Conservation (phyloP, 2,888 invertebrate genomes). For the Lutraria lutraria region DNA sequence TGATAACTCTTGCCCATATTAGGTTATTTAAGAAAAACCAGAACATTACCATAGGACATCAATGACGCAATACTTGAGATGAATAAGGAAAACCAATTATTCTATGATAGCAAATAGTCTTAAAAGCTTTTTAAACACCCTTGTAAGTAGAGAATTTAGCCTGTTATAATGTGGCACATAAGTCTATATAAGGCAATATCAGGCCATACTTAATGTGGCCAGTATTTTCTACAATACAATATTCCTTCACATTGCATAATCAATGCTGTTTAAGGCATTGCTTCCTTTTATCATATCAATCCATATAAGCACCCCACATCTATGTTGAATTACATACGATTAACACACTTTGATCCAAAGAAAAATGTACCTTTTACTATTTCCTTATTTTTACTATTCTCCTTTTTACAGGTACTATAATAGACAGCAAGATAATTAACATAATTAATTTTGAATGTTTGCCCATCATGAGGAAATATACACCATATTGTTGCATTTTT, state of each 20-base stretch:
- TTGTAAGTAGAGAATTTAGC: not conserved
- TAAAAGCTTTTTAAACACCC: not conserved
- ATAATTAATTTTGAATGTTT: not conserved
- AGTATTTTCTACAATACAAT: not conserved
- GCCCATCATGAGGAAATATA: constrained; percentile 9
- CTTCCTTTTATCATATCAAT: not conserved
- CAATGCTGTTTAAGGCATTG: not conserved
- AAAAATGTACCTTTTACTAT: not conserved
- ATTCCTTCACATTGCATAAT: not conserved
- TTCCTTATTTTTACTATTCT: not conserved
- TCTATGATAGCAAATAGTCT: not conserved
- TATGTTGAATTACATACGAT: not conserved
- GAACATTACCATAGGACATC: not conserved
- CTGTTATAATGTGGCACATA: not conserved
- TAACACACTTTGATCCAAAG: not conserved
- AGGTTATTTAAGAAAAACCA: no score
- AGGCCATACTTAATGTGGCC: not conserved
- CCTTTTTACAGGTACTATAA: no score
- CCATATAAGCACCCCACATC: not conserved
- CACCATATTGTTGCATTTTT: not conserved
- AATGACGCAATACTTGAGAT: not conserved
- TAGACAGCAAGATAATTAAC: no score
- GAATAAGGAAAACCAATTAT: not conserved
- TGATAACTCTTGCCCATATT: no score
- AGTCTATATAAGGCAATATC: not conserved